phyloP scores from a whole-genome alignment of 2,888 invertebrate genomes.

The Lobophora halterata region DNA sequence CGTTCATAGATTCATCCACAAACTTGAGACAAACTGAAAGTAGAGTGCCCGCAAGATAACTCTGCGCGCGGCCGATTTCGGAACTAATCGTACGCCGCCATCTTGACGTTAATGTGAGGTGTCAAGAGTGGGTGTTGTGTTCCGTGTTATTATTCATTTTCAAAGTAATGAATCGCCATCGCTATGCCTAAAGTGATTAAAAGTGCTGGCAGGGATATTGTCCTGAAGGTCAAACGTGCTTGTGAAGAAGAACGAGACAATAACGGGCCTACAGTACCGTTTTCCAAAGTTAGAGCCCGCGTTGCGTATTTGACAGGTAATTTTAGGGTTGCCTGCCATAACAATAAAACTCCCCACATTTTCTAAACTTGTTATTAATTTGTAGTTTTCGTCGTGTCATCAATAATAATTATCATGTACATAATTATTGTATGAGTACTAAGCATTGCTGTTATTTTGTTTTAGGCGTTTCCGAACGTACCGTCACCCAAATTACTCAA shows the following conservation, averaged over 20 bases:
- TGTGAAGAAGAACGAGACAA: constrained; percentile 15
- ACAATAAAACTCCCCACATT: no score
- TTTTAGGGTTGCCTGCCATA: not conserved
- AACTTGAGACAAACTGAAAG: not conserved
- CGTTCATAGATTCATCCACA: not conserved
- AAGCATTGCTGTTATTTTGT: constrained; percentile 12
- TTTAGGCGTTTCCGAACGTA: constrained; percentile 17
- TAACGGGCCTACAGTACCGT: constrained; percentile 9
- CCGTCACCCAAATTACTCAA: constrained; percentile 15
- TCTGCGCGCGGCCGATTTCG: constrained; percentile 1
- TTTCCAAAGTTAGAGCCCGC: constrained; percentile 11
- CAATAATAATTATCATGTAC: no score
- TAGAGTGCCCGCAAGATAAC: constrained; percentile 4
- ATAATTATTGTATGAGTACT: not conserved
- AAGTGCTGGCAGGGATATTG: constrained; percentile 18
- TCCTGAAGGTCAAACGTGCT: constrained; percentile 18
- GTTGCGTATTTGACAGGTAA: constrained; percentile 8
- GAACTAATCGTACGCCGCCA: constrained; percentile 1
- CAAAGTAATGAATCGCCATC: constrained; percentile 3
- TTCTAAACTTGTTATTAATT: no score
- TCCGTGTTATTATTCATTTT: constrained; percentile 4
- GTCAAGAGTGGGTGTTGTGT: no score
- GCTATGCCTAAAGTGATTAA: constrained; percentile 15
- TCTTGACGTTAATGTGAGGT: constrained; percentile 3
- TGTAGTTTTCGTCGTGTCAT: no score